Percentiles rank a stretch among this genome's conserved stretches.
Conservation (phyloP, 2,113 vertebrate species). For the Lophotis ruficrista region DNA sequence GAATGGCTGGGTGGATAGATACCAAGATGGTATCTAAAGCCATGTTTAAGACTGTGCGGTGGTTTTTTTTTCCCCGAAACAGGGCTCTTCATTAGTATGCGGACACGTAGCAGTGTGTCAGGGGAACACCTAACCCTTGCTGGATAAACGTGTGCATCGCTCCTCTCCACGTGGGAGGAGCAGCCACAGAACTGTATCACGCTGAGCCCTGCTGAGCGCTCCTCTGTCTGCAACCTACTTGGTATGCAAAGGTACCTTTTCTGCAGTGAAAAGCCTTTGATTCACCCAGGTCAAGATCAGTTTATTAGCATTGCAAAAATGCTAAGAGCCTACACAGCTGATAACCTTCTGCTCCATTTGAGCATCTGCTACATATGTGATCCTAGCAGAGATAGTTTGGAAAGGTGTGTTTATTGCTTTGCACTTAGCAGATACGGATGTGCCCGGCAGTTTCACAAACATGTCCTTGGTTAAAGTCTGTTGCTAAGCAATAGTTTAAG, state of each 20-base stretch:
- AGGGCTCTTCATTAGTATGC: background rate
- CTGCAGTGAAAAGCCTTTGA: constrained; percentile 23
- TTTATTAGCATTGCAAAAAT: background rate
- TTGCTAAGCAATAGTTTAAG: constrained; percentile 49
- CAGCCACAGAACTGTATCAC: background rate
- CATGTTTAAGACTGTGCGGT: background rate
- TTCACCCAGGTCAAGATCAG: background rate
- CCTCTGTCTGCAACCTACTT: background rate
- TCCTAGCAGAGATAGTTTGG: background rate
- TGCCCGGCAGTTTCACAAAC: constrained; percentile 19
- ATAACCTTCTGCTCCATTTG: background rate
- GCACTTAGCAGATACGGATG: background rate
- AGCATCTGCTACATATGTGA: background rate
- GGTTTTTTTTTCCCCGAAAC: background rate
- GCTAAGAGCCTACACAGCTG: background rate
- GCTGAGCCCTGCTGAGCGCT: background rate
- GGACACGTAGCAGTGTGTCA: background rate
- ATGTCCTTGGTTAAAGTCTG: constrained; percentile 44
- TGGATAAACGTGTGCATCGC: background rate
- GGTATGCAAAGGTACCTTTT: constrained; percentile 9
- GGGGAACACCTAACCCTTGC: constrained; percentile 16
- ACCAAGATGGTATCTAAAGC: background rate
- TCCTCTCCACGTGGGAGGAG: background rate
- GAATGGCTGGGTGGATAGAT: background rate
- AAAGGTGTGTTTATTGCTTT: constrained; percentile 48